Base-by-base conservation (phyloP, 2,888 invertebrate genomes). In the Pantelozetes paolii region DNA sequence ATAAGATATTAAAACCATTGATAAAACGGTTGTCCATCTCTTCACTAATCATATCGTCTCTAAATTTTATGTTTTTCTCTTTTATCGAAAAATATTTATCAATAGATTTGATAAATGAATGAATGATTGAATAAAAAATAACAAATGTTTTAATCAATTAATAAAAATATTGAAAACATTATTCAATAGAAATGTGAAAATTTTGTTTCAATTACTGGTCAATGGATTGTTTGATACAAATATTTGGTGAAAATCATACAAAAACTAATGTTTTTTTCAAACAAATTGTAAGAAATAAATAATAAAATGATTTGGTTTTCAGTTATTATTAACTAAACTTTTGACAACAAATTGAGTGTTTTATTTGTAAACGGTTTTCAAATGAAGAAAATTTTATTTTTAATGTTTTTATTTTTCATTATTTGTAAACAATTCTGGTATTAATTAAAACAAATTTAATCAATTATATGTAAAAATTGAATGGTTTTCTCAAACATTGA, bases 31-130 rank as follows among this genome's bases (percentile, higher is more conserved):
- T 62, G 62, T 62, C 62, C 62, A 62, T 20, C 62, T 62, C 26
- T 28, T 50, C 26, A 45, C 2, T 30, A 62, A 62, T 62, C 62
- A 62, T 62, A 62, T 62, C 62, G 62, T 62, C 62, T 62, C 62
- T 62, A 32, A 62, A 18, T 62, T 36, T 62, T 11, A 9, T 26
- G 1, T 18, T 36, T 36, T 36, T 36, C 6, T 36, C 11, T 15
- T n/a, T n/a, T n/a, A n/a, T n/a, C n/a, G n/a, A n/a, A n/a, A n/a
- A n/a, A n/a, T n/a, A n/a, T n/a, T n/a, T n/a, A n/a, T n/a, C n/a
- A n/a, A n/a, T n/a, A n/a, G n/a, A n/a, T n/a, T n/a, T n/a, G n/a
- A n/a, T n/a, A n/a, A n/a, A n/a, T n/a, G n/a, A n/a, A n/a, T n/a
- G n/a, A n/a, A n/a, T n/a, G 13, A 45, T 18, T 45, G 45, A 30